These are phyloP conservation scores for Agrotis segetum DNA, from an alignment of 2,888 invertebrate genomes.

Conservation along the genomic window DNA sequence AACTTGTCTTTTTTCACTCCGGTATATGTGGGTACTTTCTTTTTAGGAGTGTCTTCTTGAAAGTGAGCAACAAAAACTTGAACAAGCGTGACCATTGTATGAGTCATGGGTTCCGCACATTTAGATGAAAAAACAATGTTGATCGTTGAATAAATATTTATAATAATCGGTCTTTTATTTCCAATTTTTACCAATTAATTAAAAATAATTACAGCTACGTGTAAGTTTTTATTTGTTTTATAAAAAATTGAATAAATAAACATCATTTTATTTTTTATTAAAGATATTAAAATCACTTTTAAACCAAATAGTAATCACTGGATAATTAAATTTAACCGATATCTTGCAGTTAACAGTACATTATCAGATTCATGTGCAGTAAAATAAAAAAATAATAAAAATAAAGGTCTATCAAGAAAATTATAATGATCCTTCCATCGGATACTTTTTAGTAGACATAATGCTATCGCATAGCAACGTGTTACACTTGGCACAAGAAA, in stretches of 20 bases:
- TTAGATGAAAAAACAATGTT: not conserved
- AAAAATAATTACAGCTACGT: too few relatives aligned
- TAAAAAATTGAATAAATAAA: too few relatives aligned
- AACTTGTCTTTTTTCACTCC: conserved; percentile 80
- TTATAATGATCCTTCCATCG: not conserved
- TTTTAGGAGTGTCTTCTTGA: conserved; percentile 86
- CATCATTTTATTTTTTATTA: too few relatives aligned
- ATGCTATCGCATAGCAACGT: not conserved
- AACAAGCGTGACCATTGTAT: conserved; percentile 34
- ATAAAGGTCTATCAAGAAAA: not conserved
- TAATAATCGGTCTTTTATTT: not conserved
- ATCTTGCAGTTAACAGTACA: too few relatives aligned
- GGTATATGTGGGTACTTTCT: conserved; percentile 76
- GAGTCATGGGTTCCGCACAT: conserved; percentile 30
- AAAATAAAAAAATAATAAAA: not conserved
- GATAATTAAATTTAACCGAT: too few relatives aligned
- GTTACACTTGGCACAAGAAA: conserved; percentile 18
- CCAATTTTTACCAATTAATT: too few relatives aligned
- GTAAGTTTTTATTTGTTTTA: too few relatives aligned
- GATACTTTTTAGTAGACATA: conserved; percentile 1
- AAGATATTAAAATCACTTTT: too few relatives aligned
- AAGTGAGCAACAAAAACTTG: conserved; percentile 76
- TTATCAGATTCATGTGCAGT: too few relatives aligned
- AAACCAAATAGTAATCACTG: too few relatives aligned
- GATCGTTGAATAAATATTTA: too few relatives aligned